These are phyloP conservation scores for Hylyphantes graminicola DNA, from an alignment of 1,140 invertebrate genomes.

Conservation along the genomic window DNA sequence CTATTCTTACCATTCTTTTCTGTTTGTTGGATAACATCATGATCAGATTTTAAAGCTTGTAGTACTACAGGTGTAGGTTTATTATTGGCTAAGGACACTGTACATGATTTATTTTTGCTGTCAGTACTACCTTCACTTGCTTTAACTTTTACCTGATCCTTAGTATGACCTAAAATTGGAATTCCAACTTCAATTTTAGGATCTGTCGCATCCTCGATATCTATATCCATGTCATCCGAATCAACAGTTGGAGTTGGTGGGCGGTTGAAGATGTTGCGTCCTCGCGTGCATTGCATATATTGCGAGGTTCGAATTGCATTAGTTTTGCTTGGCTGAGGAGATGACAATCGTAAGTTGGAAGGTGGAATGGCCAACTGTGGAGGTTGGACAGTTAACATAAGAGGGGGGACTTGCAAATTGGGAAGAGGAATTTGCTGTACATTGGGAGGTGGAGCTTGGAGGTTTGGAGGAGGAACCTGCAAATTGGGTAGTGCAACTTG, in stretches of 20 bases:
- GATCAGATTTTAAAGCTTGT: not conserved
- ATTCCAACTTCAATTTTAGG: not conserved
- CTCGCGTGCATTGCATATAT: not conserved
- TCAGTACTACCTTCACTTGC: too few species aligned
- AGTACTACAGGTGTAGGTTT: not conserved
- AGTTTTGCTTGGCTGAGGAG: not conserved
- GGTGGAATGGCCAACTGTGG: not conserved
- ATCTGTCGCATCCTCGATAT: not conserved
- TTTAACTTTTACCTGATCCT: too few species aligned
- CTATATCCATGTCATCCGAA: constrained; percentile 35
- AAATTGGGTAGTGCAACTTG: not conserved
- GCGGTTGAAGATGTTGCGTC: not conserved
- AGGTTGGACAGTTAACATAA: not conserved
- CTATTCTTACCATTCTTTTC: not conserved
- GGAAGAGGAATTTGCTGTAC: constrained; percentile 3
- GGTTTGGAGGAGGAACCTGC: not conserved
- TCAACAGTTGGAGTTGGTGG: not conserved
- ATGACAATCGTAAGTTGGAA: not conserved
- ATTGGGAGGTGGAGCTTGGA: too few species aligned
- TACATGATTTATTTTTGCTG: not conserved
- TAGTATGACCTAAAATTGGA: too few species aligned
- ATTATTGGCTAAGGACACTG: not conserved
- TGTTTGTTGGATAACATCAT: not conserved
- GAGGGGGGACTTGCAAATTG: not conserved
- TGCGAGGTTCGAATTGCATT: not conserved